These are phyloP conservation scores for Ochlodes sylvanus DNA, from an alignment of 2,888 invertebrate species.

Conservation along the genomic window DNA sequence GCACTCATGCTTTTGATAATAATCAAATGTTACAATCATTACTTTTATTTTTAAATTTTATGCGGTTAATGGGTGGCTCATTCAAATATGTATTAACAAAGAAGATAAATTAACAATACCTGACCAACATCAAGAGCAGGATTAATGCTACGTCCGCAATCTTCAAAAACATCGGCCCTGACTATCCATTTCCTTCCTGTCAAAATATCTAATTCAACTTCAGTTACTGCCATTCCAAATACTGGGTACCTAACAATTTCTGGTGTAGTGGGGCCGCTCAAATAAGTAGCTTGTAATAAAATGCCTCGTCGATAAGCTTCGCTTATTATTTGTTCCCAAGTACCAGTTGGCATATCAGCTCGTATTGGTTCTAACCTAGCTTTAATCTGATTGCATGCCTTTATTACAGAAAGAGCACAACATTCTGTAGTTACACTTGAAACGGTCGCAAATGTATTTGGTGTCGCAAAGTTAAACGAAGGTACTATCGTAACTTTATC, in stretches of 20 bases:
- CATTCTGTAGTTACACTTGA: conserved; percentile 87
- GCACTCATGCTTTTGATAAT: too few species aligned
- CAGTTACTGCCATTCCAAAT: conserved; percentile 55
- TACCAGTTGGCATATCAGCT: conserved; percentile 14
- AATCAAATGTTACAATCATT: too few species aligned
- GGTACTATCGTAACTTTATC: conserved; percentile 86
- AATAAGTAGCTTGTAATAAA: conserved; percentile 56
- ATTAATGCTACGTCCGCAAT: conserved; percentile 34
- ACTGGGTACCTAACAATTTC: conserved; percentile 52
- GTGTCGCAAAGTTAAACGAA: conserved; percentile 79
- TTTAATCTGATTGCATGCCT: conserved; percentile 79
- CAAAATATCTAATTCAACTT: conserved; percentile 58
- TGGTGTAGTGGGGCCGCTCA: conserved; percentile 55
- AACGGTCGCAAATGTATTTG: conserved; percentile 88
- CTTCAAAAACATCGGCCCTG: conserved; percentile 56
- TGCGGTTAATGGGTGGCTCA: too few species aligned
- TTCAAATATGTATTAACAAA: too few species aligned
- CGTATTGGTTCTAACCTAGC: conserved; percentile 12
- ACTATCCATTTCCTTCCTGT: conserved; percentile 59
- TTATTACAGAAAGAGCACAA: conserved; percentile 79
- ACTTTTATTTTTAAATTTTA: too few species aligned
- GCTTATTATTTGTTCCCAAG: conserved; percentile 49
- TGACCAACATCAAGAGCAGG: conserved; percentile 32
- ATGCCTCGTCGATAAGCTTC: conserved; percentile 55
- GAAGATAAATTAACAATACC: conserved; percentile 23